Base-by-base conservation (phyloP, 2,113 vertebrate species). In the Mola mola region DNA sequence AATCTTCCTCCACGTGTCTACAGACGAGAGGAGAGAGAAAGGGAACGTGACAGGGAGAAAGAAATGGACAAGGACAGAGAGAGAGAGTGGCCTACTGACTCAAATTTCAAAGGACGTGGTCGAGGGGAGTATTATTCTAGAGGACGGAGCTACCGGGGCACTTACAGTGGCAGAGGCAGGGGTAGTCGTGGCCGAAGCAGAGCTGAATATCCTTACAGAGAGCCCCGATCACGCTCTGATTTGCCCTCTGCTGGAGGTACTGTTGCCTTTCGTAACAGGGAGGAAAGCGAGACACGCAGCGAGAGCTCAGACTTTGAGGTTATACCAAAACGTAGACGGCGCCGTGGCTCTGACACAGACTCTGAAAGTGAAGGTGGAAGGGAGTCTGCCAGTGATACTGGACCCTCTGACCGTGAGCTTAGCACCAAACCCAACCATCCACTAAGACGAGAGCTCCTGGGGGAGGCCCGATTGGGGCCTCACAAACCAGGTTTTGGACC, bases 271-370 rank as follows among this genome's bases (percentile, higher is more conserved):
- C 93, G 96, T 29, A 95, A 94, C 63, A 88, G 96, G 25, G 97
- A 98, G 67, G 97, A 98, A 83, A 99, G 97, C 4, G 97, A 98
- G 83, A 98, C 97, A 0, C 95, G 96, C 12, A 99, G 98, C 4
- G 98, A 99, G 85, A 99, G 96, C 80, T 99, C 98, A 0, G 98
- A 99, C 84, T 96, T 97, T 77, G 97, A 98, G 78, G 94, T 98
- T 1, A 90, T 98, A 66, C 97, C 97, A 1, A 99, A 99, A 70
- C 93, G 97, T 3, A 88, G 96, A 5, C 86, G 97, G 1, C 93
- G 96, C 26, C 92, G 95, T 0, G 96, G 96, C 34, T 99, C 97
- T 0, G 95, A 98, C 87, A 97, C 97, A 0, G 97, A 99, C 78
- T 96, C 97, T n/a, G 97, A 99, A 81, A 98, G 96, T 0, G 97